Percentiles rank a stretch among this genome's conserved stretches.
phyloP scores from a whole-genome alignment of 1,140 invertebrate species.

The Eumaeus atala region DNA sequence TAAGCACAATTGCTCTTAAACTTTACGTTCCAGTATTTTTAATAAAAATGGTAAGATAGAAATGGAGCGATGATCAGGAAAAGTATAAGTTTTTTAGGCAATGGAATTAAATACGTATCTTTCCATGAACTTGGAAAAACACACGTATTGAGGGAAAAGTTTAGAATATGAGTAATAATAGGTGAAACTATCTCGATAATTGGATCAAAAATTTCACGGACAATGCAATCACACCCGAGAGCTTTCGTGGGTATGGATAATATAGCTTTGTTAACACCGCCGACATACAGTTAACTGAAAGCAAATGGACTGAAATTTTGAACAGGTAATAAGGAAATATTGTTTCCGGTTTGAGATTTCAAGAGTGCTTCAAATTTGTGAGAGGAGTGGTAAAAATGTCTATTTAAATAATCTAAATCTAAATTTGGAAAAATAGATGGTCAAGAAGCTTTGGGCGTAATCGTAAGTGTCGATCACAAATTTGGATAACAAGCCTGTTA shows the following conservation, averaged over 20 bases:
- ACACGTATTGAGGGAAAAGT: slow-evolving; percentile 9
- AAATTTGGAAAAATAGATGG: neutral
- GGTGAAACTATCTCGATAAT: slow-evolving; percentile 4
- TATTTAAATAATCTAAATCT: neutral
- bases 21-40: slow-evolving; percentile 17
- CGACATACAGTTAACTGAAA: neutral
- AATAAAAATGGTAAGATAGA: slow-evolving; percentile 20
- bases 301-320: neutral
- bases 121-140: slow-evolving; percentile 17
- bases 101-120: slow-evolving; percentile 14
- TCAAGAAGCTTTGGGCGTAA: neutral
- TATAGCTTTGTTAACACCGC: slow-evolving; percentile 10
- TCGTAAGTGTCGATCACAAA: neutral
- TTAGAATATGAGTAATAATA: slow-evolving; percentile 16
- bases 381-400: neutral
- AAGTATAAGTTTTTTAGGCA: slow-evolving; percentile 17
- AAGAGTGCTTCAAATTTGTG: neutral
- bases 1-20: slow-evolving; percentile 14
- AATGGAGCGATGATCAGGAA: slow-evolving; percentile 16
- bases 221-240: slow-evolving; percentile 13
- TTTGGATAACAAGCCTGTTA: neutral
- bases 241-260: slow-evolving; percentile 16
- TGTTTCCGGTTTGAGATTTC: neutral
- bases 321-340: neutral
- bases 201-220: slow-evolving; percentile 8